phyloP scores from a whole-genome alignment of 2,888 invertebrate species.

The Eilema caniola region DNA sequence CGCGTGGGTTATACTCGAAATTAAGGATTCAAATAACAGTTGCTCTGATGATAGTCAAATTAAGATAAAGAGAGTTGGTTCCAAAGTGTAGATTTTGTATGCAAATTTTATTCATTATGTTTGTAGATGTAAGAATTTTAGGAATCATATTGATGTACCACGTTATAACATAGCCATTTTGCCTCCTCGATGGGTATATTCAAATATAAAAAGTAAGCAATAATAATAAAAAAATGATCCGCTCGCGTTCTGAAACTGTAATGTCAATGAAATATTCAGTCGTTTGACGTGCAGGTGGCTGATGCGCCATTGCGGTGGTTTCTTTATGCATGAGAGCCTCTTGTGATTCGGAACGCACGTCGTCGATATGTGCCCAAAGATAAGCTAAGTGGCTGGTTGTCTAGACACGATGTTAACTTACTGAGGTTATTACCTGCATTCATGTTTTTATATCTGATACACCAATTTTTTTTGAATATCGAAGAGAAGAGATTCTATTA shows the following conservation, averaged over 20 bases:
- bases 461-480: too few relatives aligned
- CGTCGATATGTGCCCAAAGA: constrained; percentile 69
- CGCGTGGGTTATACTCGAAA: neutral
- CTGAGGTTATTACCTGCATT: constrained; percentile 19
- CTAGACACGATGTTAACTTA: constrained; percentile 15
- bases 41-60: neutral
- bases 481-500: too few relatives aligned
- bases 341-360: constrained; percentile 78
- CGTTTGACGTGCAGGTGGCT: constrained; percentile 77
- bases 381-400: constrained; percentile 28
- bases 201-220: neutral
- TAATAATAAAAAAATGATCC: constrained; percentile 34
- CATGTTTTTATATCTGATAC: too few relatives aligned
- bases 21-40: neutral
- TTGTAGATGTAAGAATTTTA: neutral
- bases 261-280: constrained; percentile 76
- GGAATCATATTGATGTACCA: neutral
- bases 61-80: neutral
- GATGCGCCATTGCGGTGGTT: constrained; percentile 68
- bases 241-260: constrained; percentile 57
- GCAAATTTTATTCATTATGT: neutral
- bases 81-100: neutral
- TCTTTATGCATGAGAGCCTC: constrained; percentile 84
- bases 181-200: neutral
- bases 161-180: neutral